Base-by-base conservation (phyloP, 2,113 vertebrate species). In the Riparia riparia region DNA sequence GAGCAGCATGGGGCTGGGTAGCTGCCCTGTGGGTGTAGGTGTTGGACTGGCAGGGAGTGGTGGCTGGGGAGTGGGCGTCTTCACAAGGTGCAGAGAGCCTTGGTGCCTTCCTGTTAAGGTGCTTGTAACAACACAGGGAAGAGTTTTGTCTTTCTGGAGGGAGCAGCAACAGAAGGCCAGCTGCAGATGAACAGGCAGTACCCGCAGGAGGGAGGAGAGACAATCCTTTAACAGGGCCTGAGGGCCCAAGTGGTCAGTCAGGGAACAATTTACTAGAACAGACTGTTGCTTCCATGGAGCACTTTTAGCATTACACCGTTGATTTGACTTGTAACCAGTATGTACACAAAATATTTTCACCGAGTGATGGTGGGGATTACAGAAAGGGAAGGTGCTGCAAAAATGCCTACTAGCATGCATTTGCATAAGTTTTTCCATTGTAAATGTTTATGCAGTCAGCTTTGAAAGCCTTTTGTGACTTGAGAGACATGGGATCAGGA, bases 391-490 rank as follows among this genome's bases (percentile, higher is more conserved):
- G 72, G 80, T 76, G 53, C 79, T 86, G 68, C 44, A 53, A 78
- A 85, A 91, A 79, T 61, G 69, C 42, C 60, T 56, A 7, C 49
- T 49, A 58, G 37, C 9, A 2, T 19, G 58, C 21, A 94, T 96
- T 93, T 92, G 88, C 80, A 57, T 90, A 93, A 92, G 11, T 90
- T 96, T 97, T 97, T 95, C 95, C 93, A 92, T 39, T 93, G 86
- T 84, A 86, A 93, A 86, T 83, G 60, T 90, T 92, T 93, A 90
- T 5, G 21, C 86, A 90, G 93, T 61, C 69, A 3, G 54, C 82
- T 96, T 71, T 94, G 90, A 94, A 96, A 95, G 92, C 51, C 93
- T 94, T 96, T 94, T 93, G 82, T 96, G 92, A 77, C 92, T 93
- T 88, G 64, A 89, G 86, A 94, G 66, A 92, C 91, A 37, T 72